Base-by-base conservation (phyloP, 2,113 vertebrate genomes). In the Ceyx margarethae region DNA sequence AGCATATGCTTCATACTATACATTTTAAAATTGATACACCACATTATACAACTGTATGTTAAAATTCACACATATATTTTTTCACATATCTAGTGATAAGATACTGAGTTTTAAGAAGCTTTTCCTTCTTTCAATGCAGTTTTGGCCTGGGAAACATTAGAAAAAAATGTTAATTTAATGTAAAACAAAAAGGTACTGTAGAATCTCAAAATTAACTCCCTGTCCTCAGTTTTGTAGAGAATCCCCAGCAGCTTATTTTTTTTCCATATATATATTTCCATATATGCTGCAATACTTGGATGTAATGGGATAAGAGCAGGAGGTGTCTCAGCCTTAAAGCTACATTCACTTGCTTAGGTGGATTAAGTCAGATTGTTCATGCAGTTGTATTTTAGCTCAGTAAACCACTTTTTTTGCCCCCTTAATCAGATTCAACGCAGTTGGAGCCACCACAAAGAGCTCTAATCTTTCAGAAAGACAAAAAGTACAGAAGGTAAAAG, bases 261-360 rank as follows among this genome's bases (percentile, higher is more conserved):
- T 37, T 37, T 37, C 37, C 37, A 37, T 37, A 37, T 37, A 37
- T 42, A 37, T 50, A 46, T 43, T 48, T 62, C 50, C 74, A 76
- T 66, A 60, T 18, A 46, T 64, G 76, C 94, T 96, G 84, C 86
- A 95, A 77, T 45, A 64, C 57, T 90, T 3, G 4, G 54, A 28
- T 61, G 66, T 78, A 93, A 95, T 60, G 87, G 72, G 79, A 71
- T 90, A 91, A 85, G 66, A 26, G 73, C 92, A 94, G 92, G 85
- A 92, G 68, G 72, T 37, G 72, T 60, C 93, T 89, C 69, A 69
- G 86, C 66, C 90, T 95, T 94, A 95, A 95, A 94, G 92, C 66
- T 35, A 83, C 91, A 56, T 45, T 73, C 90, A 64, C 87, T 92
- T 64, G 29, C 87, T 94, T 86, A 31, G 25, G 29, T 51, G 81